Base-by-base conservation (phyloP, 1,140 invertebrate species). In the Eufriesea mexicana region DNA sequence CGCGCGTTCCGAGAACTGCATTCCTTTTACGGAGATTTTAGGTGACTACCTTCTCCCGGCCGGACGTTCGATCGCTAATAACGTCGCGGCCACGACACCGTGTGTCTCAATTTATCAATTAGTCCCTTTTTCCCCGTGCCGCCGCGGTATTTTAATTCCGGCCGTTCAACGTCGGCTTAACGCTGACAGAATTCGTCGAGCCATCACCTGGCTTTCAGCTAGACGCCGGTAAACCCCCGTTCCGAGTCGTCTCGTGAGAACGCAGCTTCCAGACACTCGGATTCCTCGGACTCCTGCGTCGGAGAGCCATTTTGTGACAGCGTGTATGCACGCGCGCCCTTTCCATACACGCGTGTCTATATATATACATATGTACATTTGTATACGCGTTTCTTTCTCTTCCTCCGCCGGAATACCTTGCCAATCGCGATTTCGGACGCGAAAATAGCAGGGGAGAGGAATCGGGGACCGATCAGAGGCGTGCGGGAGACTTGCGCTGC, bases 11-110 rank as follows among this genome's bases (percentile, higher is more conserved):
- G 57, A 83, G 74, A 83, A 55, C 57, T 28, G 74, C 75, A 77
- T 77, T 83, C 81, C 81, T 77, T 83, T 78, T 28, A 35, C 75
- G 81, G 74, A 49, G 81, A 77, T 83, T 77, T 83, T 77, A 77
- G 75, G 81, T 71, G 81, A 45, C 62, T 75, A 45, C n/a, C 70
- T 81, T 68, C 61, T 45, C 51, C 16, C 64, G 28, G 35, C 42
- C 76, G 23, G 18, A 25, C 8, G 49, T 55, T 66, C 59, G 35
- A 75, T 55, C 62, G 71, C 61, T n/a, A 81, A 81, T 81, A 66
- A 51, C n/a, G 12, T 18, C n/a, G 47, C 5, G 14, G 20, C 51
- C 14, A 67, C 49, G n/a, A 57, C 25, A 18, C 23, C 23, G 35
- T 4, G 42, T 25, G 25, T 67, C 71, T 75, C 72, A 66, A 81